These are phyloP conservation scores for Napeogenes sylphis DNA, from an alignment of 2,888 invertebrate genomes.

Conservation along the genomic window DNA sequence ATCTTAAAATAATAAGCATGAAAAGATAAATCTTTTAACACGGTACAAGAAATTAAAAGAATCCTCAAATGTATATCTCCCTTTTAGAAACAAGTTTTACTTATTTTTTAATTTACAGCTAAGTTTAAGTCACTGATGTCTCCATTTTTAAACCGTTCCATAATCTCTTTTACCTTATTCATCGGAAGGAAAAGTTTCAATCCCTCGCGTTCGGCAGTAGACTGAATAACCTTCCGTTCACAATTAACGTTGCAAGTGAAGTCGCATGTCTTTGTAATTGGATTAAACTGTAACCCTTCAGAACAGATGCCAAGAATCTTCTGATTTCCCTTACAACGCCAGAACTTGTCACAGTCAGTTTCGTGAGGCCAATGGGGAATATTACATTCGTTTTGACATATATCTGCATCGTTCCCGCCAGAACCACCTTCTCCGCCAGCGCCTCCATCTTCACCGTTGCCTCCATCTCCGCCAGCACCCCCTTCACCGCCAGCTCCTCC, in stretches of 20 bases:
- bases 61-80: too few relatives aligned
- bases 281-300: constrained; percentile 63
- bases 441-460: constrained; percentile 13
- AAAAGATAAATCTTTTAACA: too few relatives aligned
- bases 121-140: constrained; percentile 1
- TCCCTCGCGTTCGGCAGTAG: constrained; percentile 40
- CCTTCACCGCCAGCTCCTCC: neutral
- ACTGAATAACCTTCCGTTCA: constrained; percentile 37
- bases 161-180: constrained; percentile 40
- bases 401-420: constrained; percentile 25
- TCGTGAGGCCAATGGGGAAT: constrained; percentile 57
- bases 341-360: constrained; percentile 62
- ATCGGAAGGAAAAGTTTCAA: constrained; percentile 52
- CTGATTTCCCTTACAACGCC: constrained; percentile 48
- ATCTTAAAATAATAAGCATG: too few relatives aligned
- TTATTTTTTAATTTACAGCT: too few relatives aligned
- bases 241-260: constrained; percentile 56
- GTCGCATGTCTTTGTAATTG: constrained; percentile 51
- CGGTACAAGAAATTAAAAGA: too few relatives aligned
- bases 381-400: constrained; percentile 51
- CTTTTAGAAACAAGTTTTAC: too few relatives aligned
- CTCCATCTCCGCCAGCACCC: constrained; percentile 9
- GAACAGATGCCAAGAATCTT: constrained; percentile 47
- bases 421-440: constrained; percentile 14
- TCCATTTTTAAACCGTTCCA: constrained; percentile 9